Base-by-base conservation (phyloP, 1,140 invertebrate species). In the Tetramorium alpestre region DNA sequence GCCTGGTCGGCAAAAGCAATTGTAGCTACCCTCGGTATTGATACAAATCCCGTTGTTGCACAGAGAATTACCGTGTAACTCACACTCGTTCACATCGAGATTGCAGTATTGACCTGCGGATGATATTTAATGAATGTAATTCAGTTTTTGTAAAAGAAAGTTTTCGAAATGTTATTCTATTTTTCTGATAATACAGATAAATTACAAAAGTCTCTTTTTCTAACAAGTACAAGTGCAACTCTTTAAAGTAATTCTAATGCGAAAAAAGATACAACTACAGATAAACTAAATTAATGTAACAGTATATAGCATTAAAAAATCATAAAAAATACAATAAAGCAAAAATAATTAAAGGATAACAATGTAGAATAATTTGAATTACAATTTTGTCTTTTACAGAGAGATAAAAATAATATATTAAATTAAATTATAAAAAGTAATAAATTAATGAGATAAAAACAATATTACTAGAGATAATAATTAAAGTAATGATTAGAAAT, bases 1-100 rank as follows among this genome's bases (percentile, higher is more conserved):
- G 54, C 98, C 97, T 33, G 98, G 98, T 86, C 97, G 96, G 92
- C 98, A 99, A 92, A 97, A 98, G 93, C 98, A 99, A 91, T 98
- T 96, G 94, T 98, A 98, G 58, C 97, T 97, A 6, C 98, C 98
- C 51, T 95, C 93, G 6, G 96, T 96, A 93, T 98, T 98, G 44
- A 97, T 94, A 93, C 98, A 99, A 60, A 98, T 98, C 3, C 98
- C 98, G 92, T 98, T 96, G 87, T 97, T 97, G 93, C 98, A 99
- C 54, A 98, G 96, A 0, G 93, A 90, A 49, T 91, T 93, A 11
- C 96, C 96, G n/a, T 94, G 94, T 56, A 96, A 89, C 38, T 96
- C 94, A 94, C 98, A 99, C 93, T 98, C 98, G 91, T 99, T 96
- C 22, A 98, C 96, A 93, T 99, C 98, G 60, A 96, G 93, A 80